Conservation (phyloP, 2,888 invertebrate species). For the Platycheirus albimanus region DNA sequence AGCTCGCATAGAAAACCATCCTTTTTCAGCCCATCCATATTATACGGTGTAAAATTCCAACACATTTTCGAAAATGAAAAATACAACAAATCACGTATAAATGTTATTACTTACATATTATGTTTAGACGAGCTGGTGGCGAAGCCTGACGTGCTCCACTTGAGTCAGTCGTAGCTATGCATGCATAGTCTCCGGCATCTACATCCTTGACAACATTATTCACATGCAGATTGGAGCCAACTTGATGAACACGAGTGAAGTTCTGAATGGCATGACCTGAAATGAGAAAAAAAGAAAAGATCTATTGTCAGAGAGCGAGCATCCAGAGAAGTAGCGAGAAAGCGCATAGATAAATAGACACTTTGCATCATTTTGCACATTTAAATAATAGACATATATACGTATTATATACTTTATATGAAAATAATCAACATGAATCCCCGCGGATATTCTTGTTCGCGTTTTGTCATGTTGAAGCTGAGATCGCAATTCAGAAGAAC, state of each 20-base stretch:
- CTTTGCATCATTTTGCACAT: neutral
- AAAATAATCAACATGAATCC: slow-evolving; percentile 33
- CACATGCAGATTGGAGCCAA: slow-evolving; percentile 81
- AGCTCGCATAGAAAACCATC: neutral
- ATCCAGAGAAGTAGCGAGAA: slow-evolving; percentile 4
- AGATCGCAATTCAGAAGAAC: slow-evolving; percentile 32
- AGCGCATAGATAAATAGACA: slow-evolving; percentile 34
- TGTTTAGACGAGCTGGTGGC: slow-evolving; percentile 81
- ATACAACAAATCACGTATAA: neutral
- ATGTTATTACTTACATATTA: slow-evolving; percentile 80
- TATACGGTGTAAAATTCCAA: slow-evolving; percentile 8
- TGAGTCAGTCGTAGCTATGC: slow-evolving; percentile 81
- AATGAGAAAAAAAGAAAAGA: slow-evolving; percentile 74
- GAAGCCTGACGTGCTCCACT: slow-evolving; percentile 82
- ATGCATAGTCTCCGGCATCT: slow-evolving; percentile 82
- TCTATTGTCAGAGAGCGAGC: slow-evolving; percentile 52
- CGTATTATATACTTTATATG: too few species aligned
- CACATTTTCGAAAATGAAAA: slow-evolving; percentile 6
- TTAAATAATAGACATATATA: slow-evolving; percentile 62
- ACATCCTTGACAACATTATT: slow-evolving; percentile 79
- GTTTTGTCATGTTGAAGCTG: slow-evolving; percentile 18
- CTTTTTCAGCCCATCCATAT: neutral
- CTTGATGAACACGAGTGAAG: slow-evolving; percentile 80
- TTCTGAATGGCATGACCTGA: slow-evolving; percentile 80
- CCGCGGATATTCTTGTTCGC: slow-evolving; percentile 5